Percentiles rank a stretch among this genome's conserved stretches.
Conservation (phyloP, 2,113 vertebrate genomes). For the Saccopteryx bilineata region DNA sequence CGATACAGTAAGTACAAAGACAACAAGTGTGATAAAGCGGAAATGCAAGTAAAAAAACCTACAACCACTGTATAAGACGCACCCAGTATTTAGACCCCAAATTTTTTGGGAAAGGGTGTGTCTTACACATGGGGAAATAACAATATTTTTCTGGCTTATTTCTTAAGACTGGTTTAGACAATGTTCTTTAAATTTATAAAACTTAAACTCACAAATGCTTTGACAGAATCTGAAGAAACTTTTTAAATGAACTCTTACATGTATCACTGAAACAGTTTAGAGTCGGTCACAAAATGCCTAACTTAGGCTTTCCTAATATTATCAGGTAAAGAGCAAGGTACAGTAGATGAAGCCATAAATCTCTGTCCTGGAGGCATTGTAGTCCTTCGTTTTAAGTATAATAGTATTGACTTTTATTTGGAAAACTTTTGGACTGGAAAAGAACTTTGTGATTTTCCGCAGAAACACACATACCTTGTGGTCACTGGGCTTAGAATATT, state of each 20-base stretch:
- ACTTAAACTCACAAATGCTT: conserved; percentile 9
- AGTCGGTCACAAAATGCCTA: background rate
- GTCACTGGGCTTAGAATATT: background rate
- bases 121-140: too few species aligned
- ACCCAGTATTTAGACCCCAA: too few species aligned
- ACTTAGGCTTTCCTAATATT: background rate
- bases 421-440: background rate
- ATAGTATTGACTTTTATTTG: background rate
- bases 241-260: background rate
- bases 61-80: too few species aligned
- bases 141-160: background rate
- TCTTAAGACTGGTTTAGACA: background rate
- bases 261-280: background rate
- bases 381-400: background rate
- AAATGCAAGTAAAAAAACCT: too few species aligned
- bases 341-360: background rate
- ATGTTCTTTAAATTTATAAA: conserved; percentile 1
- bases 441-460: background rate
- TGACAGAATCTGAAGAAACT: background rate
- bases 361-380: background rate
- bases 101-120: too few species aligned
- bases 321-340: background rate
- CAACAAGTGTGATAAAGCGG: too few species aligned
- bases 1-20: too few species aligned
- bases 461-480: background rate